Conservation (phyloP, 2,888 invertebrate genomes). For the Platypus cylindrus region DNA sequence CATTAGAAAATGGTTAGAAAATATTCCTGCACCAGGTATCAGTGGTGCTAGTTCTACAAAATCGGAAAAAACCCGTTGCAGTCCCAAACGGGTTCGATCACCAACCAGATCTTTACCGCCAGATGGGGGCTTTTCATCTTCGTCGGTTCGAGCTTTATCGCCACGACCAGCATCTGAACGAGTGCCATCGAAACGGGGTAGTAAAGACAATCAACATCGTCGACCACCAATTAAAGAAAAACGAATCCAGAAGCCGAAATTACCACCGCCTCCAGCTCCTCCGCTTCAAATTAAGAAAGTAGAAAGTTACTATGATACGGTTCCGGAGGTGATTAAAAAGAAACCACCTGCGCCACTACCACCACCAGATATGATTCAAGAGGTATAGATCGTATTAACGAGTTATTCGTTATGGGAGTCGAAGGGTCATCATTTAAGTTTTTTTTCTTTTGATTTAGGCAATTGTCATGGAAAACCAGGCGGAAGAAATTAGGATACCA, state of each 20-base stretch:
- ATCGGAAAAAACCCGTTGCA: constrained; percentile 5
- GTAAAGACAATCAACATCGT: constrained; percentile 11
- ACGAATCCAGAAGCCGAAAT: constrained; percentile 24
- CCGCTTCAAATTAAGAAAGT: constrained; percentile 17
- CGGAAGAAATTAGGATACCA: constrained; percentile 32
- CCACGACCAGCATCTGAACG: constrained; percentile 22
- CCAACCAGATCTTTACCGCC: constrained; percentile 29
- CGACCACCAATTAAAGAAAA: constrained; percentile 16
- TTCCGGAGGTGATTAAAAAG: constrained; percentile 11
- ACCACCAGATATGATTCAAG: constrained; percentile 52
- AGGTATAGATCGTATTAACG: constrained; percentile 25
- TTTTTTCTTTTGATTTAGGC: constrained; percentile 27
- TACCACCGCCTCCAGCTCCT: constrained; percentile 35
- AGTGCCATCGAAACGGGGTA: constrained; percentile 1
- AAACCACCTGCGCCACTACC: constrained; percentile 21
- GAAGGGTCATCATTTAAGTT: not conserved
- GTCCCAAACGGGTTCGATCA: constrained; percentile 23
- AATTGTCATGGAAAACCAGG: constrained; percentile 39
- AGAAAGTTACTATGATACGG: constrained; percentile 19
- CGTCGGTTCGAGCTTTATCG: constrained; percentile 21
- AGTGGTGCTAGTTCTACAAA: constrained; percentile 7
- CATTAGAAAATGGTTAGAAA: constrained; percentile 64
- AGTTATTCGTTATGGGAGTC: not conserved
- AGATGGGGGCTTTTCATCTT: constrained; percentile 20
- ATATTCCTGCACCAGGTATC: constrained; percentile 42